A percentile compares a stretch with the other conserved stretches of the same genome.
These are phyloP conservation scores for Plagodis pulveraria DNA, from an alignment of 2,888 invertebrate genomes.

Conservation along the genomic window DNA sequence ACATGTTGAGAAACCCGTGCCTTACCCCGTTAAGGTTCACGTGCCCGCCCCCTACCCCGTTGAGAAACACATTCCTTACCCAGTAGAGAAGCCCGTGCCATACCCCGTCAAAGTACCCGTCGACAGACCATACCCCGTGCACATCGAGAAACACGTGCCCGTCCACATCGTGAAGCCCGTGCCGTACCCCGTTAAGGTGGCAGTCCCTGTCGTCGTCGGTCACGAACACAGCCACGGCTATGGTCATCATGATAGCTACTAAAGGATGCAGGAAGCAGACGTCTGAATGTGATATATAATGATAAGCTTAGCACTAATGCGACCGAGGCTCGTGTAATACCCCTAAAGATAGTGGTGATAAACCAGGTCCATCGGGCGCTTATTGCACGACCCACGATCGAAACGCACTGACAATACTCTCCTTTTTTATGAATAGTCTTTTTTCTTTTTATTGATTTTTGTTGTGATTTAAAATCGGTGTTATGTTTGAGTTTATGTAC, in stretches of 20 bases:
- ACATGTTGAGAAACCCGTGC: conserved; percentile 74
- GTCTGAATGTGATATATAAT: conserved; percentile 83
- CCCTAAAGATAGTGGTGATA: conserved; percentile 58
- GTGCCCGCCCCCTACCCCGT: conserved; percentile 87
- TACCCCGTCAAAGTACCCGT: conserved; percentile 88
- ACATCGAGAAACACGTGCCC: conserved; percentile 87
- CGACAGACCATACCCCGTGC: conserved; percentile 86
- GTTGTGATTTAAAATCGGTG: conserved; percentile 66
- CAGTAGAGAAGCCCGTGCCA: conserved; percentile 87
- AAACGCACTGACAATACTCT: conserved; percentile 76
- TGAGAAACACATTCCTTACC: conserved; percentile 86
- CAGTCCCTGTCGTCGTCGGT: conserved; percentile 80
- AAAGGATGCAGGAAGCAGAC: conserved; percentile 82
- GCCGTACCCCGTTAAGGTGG: conserved; percentile 87
- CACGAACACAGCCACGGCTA: conserved; percentile 78
- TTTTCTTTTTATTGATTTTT: conserved; percentile 66
- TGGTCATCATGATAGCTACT: conserved; percentile 82
- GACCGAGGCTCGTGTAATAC: conserved; percentile 63
- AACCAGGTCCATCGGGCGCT: conserved; percentile 48
- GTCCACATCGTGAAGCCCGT: conserved; percentile 86
- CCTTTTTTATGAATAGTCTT: conserved; percentile 50
- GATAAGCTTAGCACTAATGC: conserved; percentile 78
- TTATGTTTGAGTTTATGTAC: conserved; percentile 83
- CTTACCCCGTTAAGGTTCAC: conserved; percentile 87
- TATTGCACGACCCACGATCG: conserved; percentile 62